Evolutionary conservation across 2,888 invertebrate genomes (phyloP).

Genomic region (Diplolepis rosae): DNA sequence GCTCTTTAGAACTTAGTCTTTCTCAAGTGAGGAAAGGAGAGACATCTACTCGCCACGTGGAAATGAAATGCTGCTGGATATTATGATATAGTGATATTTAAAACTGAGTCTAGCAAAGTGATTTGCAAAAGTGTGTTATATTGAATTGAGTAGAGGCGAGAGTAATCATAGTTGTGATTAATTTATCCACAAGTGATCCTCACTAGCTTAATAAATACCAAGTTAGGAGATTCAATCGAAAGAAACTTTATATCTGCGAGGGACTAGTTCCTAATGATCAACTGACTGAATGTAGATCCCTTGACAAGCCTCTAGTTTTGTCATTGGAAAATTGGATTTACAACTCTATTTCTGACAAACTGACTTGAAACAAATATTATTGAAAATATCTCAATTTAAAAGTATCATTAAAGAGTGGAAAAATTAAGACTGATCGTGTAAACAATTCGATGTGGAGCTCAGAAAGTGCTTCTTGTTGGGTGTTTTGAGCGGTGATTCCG

Average conservation of each 20-base stretch:
- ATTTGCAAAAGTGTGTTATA: not conserved
- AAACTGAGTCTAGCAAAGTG: not conserved
- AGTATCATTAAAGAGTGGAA: no score
- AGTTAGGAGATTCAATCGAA: not conserved
- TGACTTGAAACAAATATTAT: not conserved
- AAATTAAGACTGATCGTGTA: conserved; percentile 8
- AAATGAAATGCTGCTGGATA: not conserved
- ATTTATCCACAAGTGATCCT: no score
- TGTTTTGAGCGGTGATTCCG: conserved; percentile 9
- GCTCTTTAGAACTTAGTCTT: not conserved
- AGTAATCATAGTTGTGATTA: not conserved
- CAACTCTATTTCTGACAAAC: not conserved
- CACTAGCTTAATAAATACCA: not conserved
- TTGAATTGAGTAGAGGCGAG: not conserved
- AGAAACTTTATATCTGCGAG: not conserved
- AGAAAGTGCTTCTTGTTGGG: not conserved
- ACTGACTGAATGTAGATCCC: no score
- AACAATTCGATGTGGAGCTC: conserved; percentile 3
- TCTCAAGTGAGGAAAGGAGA: not conserved
- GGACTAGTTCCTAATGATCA: not conserved
- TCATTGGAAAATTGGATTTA: no score
- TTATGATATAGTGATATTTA: not conserved
- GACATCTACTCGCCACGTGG: not conserved
- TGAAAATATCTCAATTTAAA: no score
- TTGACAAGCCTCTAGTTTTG: not conserved